Evolutionary conservation across 2,113 vertebrate species (phyloP), one percentile per base, ranked within the genome.

Genomic region (Rynchops niger): DNA sequence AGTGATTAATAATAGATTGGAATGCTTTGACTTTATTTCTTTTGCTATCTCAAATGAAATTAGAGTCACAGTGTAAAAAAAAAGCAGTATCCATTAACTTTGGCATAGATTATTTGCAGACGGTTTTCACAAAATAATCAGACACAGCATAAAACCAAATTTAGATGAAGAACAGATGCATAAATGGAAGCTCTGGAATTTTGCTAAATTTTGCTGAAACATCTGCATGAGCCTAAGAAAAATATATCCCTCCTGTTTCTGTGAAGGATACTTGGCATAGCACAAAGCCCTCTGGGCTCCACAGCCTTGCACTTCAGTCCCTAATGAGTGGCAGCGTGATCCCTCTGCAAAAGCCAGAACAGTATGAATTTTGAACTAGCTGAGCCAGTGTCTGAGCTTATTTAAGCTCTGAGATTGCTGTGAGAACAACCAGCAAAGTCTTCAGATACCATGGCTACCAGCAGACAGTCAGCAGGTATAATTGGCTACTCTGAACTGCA

Each of bases 401-500:
- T 95, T 97, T 96, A 92, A 97, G 92, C 96, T 90, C 89, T 30
- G 83, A 89, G 95, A 92, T 55, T 80, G 87, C 85, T 93, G 80
- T 88, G 65, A 95, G 91, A 90, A 45, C 90, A 94, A 67, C 50
- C 49, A 94, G 70, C 43, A 97, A 89, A 95, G 79, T 82, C 88
- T 77, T 45, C 79, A 93, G 92, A 88, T 90, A 55, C 86, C 89
- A 86, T 65, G 82, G 69, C 93, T 97, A 88, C 95, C 88, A 88
- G 63, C 88, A 92, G 78, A 43, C 71, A 88, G 90, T 9, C 67
- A 86, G 92, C 78, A 90, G 73, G 59, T 77, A 61, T 91, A 95
- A 95, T 78, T 96, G 95, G 89, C 19, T 95, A 2, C 92, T 86
- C 50, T 67, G 85, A 92, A 87, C 71, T 92, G 26, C 15, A 56